Conservation (phyloP, 2,113 vertebrate genomes). For the Ictalurus furcatus region DNA sequence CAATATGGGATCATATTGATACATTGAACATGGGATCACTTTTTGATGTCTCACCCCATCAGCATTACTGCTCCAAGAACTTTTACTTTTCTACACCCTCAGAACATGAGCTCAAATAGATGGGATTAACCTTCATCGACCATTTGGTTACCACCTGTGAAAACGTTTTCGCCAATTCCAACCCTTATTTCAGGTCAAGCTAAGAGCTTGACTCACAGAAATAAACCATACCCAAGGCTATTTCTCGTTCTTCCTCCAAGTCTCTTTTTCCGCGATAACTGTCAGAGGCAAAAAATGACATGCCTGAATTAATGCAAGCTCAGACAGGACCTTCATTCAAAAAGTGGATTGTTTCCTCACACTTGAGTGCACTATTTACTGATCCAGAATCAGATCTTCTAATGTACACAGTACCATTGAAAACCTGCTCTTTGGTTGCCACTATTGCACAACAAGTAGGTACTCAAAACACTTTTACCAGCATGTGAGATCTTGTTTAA, state of each 20-base stretch:
- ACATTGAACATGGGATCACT: background rate
- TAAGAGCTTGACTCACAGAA: conserved; percentile 16
- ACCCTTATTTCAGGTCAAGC: background rate
- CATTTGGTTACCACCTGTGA: background rate
- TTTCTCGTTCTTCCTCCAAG: background rate
- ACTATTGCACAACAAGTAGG: conserved; percentile 29
- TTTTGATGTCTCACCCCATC: background rate
- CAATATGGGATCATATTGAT: background rate
- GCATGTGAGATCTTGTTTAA: conserved; percentile 62
- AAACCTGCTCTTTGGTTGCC: background rate
- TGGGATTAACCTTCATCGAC: background rate
- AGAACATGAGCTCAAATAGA: background rate
- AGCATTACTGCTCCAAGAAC: background rate
- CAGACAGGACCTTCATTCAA: conserved; percentile 40
- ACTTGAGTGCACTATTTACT: conserved; percentile 1
- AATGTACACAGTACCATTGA: background rate
- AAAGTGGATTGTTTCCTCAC: conserved; percentile 7
- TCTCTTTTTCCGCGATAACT: conserved; percentile 14
- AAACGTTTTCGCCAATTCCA: background rate
- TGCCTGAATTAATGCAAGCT: conserved; percentile 47
- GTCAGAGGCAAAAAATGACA: conserved; percentile 35
- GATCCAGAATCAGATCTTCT: background rate
- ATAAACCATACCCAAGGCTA: conserved; percentile 6
- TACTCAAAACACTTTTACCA: conserved; percentile 26
- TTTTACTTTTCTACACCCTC: background rate